Percentiles rank a stretch among this genome's conserved stretches.
Evolutionary conservation across 2,797 vertebrate genomes (phyloP).

Genomic region (Enteromius anoplus): DNA sequence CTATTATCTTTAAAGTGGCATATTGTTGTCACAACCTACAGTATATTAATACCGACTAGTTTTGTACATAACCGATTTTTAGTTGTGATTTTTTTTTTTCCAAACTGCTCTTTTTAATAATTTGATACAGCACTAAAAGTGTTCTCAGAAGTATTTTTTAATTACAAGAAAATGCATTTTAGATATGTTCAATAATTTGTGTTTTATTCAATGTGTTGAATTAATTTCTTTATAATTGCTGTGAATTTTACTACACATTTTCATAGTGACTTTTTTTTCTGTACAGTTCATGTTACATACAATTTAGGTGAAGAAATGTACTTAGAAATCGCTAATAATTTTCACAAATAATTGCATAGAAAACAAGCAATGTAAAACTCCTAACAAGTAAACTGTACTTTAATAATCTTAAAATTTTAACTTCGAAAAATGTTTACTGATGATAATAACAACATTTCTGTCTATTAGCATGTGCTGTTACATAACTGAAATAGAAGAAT

Average conservation of each 20-base stretch:
- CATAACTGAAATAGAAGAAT: neutral
- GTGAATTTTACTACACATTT: neutral
- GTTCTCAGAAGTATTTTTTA: neutral
- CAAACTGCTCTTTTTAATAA: neutral
- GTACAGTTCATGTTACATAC: neutral
- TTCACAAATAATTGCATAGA: neutral
- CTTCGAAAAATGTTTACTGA: neutral
- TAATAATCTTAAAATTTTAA: too few species aligned
- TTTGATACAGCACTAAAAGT: too few species aligned
- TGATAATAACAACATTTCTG: neutral
- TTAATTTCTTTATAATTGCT: neutral
- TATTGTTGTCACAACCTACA: neutral
- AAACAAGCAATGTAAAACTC: neutral
- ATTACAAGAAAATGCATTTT: neutral
- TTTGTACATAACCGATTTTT: neutral
- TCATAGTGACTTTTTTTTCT: neutral
- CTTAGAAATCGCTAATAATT: neutral
- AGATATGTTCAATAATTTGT: too few species aligned
- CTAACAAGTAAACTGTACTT: neutral
- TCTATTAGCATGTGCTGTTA: neutral
- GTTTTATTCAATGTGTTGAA: neutral
- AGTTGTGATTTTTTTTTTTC: neutral
- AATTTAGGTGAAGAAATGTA: neutral
- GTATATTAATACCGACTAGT: neutral
- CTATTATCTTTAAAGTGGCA: neutral